Percentiles rank a stretch among this genome's conserved stretches.
Conservation (phyloP, 2,888 invertebrate genomes). For the Slavum lentiscoides region DNA sequence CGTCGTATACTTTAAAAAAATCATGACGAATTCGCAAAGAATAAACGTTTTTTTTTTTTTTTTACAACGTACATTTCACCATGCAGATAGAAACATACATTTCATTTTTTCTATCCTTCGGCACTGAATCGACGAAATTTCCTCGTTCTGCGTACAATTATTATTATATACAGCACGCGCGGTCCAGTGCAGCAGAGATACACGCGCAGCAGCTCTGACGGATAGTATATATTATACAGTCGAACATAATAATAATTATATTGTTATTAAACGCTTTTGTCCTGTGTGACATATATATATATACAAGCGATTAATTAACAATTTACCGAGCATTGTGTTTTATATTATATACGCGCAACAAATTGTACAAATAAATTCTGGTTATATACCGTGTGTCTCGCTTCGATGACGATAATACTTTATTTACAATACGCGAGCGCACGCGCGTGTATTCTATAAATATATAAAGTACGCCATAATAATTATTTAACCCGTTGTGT, state of each 20-base stretch:
- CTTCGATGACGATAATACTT: no score
- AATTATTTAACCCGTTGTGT: constrained; percentile 27
- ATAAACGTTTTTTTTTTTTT: no score
- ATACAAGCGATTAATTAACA: constrained; percentile 29
- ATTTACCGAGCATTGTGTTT: constrained; percentile 33
- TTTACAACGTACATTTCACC: no score
- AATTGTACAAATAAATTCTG: neutral
- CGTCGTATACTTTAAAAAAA: no score
- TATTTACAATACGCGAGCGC: neutral
- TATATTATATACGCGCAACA: neutral
- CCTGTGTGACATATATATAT: neutral
- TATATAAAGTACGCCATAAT: neutral
- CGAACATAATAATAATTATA: no score
- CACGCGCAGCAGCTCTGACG: neutral
- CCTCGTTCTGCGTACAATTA: no score
- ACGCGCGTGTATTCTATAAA: neutral
- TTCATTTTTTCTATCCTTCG: no score
- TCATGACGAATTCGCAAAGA: no score
- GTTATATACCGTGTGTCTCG: constrained; percentile 27
- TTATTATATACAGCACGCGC: no score
- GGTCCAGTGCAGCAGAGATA: no score
- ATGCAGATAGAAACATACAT: no score
- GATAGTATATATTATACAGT: neutral
- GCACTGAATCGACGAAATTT: no score
- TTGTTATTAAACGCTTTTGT: constrained; percentile 23